Percentiles rank a stretch among this genome's conserved stretches.
These are phyloP conservation scores for Spodoptera frugiperda DNA, from an alignment of 1,140 invertebrate genomes.

Conservation along the genomic window DNA sequence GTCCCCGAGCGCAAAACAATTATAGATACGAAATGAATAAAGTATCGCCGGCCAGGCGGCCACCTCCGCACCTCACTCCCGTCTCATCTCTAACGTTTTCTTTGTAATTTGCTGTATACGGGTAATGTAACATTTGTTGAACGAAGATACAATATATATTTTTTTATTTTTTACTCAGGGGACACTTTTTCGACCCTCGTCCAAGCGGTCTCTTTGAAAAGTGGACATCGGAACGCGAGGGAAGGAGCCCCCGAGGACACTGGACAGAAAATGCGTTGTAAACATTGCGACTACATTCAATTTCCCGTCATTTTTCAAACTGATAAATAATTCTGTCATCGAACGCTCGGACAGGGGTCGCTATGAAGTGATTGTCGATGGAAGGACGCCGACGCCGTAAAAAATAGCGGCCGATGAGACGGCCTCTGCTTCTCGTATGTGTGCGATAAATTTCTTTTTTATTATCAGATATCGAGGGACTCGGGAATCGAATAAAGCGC, in stretches of 20 bases:
- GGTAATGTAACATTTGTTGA: conserved; percentile 71
- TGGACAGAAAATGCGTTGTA: conserved; percentile 86
- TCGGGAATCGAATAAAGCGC: conserved; percentile 85
- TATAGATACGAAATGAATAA: conserved; percentile 78
- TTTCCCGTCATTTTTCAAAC: conserved; percentile 87
- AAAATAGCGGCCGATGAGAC: conserved; percentile 81
- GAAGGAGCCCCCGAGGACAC: conserved; percentile 83
- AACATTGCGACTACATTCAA: conserved; percentile 87
- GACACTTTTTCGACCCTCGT: conserved; percentile 86
- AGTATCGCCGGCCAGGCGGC: conserved; percentile 64
- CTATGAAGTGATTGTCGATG: conserved; percentile 85
- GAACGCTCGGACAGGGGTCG: conserved; percentile 85
- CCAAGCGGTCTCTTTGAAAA: conserved; percentile 86
- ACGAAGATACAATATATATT: conserved; percentile 83
- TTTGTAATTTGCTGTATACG: conserved; percentile 77
- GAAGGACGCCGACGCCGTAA: conserved; percentile 76
- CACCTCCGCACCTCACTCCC: conserved; percentile 52
- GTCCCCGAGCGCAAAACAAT: conserved; percentile 76
- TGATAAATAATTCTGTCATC: conserved; percentile 87
- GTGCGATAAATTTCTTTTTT: conserved; percentile 86
- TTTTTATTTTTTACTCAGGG: conserved; percentile 86
- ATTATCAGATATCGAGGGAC: conserved; percentile 86
- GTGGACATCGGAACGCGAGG: conserved; percentile 86
- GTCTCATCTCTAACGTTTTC: conserved; percentile 71
- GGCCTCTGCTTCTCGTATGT: conserved; percentile 70